phyloP scores from a whole-genome alignment of 1,140 invertebrate genomes.

The Phortica variegata region DNA sequence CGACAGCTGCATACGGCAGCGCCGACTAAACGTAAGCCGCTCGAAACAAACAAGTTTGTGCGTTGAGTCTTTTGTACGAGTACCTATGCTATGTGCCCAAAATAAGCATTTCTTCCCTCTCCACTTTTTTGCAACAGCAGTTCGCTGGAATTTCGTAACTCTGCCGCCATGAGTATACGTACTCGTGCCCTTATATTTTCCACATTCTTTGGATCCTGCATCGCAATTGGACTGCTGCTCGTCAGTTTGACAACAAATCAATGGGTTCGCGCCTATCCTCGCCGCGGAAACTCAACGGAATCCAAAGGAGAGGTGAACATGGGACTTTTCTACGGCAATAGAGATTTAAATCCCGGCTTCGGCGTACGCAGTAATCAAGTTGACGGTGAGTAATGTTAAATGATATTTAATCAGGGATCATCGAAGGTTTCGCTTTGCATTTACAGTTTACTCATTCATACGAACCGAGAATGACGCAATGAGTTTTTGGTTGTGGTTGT shows the following conservation, averaged over 20 bases:
- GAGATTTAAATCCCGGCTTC: conserved; percentile 79
- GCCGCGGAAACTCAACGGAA: conserved; percentile 66
- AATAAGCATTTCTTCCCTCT: no score
- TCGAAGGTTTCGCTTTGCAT: background rate
- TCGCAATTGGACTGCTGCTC: conserved; percentile 78
- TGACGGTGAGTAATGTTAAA: conserved; percentile 28
- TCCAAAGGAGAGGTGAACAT: conserved; percentile 79
- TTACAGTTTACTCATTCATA: conserved; percentile 42
- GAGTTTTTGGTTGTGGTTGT: conserved; percentile 51
- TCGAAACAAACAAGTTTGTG: no score
- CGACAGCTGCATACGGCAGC: no score
- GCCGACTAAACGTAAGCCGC: no score
- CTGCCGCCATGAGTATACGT: conserved; percentile 45
- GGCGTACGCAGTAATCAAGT: conserved; percentile 67
- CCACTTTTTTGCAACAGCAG: no score
- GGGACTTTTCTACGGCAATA: conserved; percentile 81
- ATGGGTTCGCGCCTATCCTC: conserved; percentile 80
- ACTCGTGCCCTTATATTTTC: conserved; percentile 70
- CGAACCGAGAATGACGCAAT: conserved; percentile 40
- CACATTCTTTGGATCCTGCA: conserved; percentile 82
- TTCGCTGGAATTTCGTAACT: background rate
- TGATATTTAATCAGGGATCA: background rate
- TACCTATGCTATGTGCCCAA: no score
- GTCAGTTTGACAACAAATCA: conserved; percentile 83
- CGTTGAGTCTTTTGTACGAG: no score